Conservation (phyloP, 2,113 vertebrate genomes). For the Okapia johnstoni region DNA sequence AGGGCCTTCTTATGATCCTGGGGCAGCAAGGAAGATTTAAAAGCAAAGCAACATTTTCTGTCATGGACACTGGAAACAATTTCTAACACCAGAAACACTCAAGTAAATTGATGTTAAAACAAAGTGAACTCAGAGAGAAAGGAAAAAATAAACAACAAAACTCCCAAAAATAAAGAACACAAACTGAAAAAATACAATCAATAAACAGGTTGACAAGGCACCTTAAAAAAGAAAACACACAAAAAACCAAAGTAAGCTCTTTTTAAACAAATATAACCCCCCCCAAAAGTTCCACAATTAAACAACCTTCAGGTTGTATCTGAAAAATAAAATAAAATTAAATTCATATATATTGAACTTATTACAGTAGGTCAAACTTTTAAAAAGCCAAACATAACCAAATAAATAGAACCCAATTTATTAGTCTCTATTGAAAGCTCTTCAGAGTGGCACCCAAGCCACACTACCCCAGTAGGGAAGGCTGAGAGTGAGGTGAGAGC, state of each 20-base stretch:
- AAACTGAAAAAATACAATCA: neutral
- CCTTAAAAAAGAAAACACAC: neutral
- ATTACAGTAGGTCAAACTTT: neutral
- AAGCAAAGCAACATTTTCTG: neutral
- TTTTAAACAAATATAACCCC: neutral
- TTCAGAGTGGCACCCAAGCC: neutral
- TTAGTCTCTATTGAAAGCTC: neutral
- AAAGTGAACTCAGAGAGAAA: neutral
- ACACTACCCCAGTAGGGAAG: neutral
- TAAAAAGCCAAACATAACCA: neutral
- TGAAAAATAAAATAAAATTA: neutral
- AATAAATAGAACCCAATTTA: neutral
- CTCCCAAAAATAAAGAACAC: neutral
- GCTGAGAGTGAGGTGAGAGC: too few species aligned
- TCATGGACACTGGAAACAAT: neutral
- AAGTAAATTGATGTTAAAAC: neutral
- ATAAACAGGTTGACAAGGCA: neutral
- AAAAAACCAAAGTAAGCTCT: neutral
- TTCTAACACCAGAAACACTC: neutral
- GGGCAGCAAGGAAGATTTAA: neutral
- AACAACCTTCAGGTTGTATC: neutral
- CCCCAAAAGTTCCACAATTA: neutral
- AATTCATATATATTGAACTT: neutral
- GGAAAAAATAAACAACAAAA: neutral
- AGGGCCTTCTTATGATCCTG: neutral